Conservation (phyloP, 2,888 invertebrate species). For the Ptychoptera albimana region DNA sequence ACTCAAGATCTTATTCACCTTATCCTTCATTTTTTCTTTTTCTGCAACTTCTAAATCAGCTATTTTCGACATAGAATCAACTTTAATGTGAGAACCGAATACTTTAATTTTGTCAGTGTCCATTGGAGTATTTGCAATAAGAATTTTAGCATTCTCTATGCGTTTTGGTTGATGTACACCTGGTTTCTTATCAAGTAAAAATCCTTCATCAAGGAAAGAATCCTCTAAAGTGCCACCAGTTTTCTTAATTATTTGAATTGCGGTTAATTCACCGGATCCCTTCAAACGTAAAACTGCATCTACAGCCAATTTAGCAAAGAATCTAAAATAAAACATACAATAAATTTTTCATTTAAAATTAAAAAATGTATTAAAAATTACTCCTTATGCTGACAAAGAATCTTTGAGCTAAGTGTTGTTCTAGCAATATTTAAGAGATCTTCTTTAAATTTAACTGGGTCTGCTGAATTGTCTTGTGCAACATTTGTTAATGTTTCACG, state of each 20-base stretch:
- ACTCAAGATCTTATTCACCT: constrained; percentile 87
- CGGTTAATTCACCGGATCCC: constrained; percentile 86
- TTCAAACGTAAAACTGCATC: constrained; percentile 89
- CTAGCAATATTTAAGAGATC: constrained; percentile 94
- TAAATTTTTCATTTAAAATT: not conserved
- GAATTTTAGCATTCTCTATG: constrained; percentile 86
- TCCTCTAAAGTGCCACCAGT: constrained; percentile 84
- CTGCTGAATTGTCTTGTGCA: constrained; percentile 67
- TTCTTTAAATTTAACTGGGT: constrained; percentile 60
- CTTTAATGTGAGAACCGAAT: constrained; percentile 89
- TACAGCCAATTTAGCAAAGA: constrained; percentile 88
- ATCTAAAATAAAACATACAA: constrained; percentile 24
- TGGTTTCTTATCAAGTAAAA: constrained; percentile 90
- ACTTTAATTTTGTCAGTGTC: constrained; percentile 99
- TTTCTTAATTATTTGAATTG: constrained; percentile 97
- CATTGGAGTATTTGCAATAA: constrained; percentile 99
- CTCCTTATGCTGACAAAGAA: constrained; percentile 93
- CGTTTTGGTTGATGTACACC: constrained; percentile 93
- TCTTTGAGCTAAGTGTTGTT: constrained; percentile 96
- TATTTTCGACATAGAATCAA: constrained; percentile 85
- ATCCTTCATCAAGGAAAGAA: constrained; percentile 91
- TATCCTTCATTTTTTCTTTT: constrained; percentile 99
- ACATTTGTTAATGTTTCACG: constrained; percentile 62
- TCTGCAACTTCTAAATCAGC: constrained; percentile 96
- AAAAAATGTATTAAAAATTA: constrained; percentile 17